Evolutionary conservation across 1,140 invertebrate genomes (phyloP).

Genomic region (Gonioctena quinquepunctata): DNA sequence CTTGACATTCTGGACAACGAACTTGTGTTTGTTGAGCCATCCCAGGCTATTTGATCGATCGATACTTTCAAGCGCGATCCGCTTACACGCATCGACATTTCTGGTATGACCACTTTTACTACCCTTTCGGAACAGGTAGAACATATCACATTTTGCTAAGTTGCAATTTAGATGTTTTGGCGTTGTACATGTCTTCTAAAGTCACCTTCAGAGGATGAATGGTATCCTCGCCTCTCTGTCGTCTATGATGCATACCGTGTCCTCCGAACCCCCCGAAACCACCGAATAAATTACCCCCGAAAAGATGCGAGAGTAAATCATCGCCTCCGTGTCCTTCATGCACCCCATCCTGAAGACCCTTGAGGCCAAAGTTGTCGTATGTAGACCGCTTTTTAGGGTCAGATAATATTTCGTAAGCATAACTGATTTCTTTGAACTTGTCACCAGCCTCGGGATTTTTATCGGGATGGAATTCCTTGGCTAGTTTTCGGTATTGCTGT

Average conservation of each 20-base stretch:
- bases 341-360: conserved; percentile 76
- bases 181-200: conserved; percentile 91
- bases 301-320: conserved; percentile 69
- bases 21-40: conserved; percentile 85
- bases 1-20: conserved; percentile 70
- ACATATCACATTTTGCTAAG: conserved; percentile 89
- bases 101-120: conserved; percentile 75
- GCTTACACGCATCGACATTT: conserved; percentile 77
- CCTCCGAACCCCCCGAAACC: conserved; percentile 59
- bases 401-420: conserved; percentile 84
- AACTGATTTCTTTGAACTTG: conserved; percentile 88
- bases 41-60: conserved; percentile 73
- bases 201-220: conserved; percentile 76
- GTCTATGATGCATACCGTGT: conserved; percentile 56
- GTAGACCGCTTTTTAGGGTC: conserved; percentile 69
- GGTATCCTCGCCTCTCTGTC: conserved; percentile 69
- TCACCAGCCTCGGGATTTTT: conserved; percentile 84
- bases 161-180: conserved; percentile 80
- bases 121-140: conserved; percentile 80
- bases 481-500: conserved; percentile 81
- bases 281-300: conserved; percentile 67
- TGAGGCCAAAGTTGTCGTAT: conserved; percentile 79
- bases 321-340: conserved; percentile 63
- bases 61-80: conserved; percentile 74
- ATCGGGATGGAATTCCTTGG: conserved; percentile 87